phyloP scores from a whole-genome alignment of 2,888 invertebrate species.

The Lissocephala sabroskyi region DNA sequence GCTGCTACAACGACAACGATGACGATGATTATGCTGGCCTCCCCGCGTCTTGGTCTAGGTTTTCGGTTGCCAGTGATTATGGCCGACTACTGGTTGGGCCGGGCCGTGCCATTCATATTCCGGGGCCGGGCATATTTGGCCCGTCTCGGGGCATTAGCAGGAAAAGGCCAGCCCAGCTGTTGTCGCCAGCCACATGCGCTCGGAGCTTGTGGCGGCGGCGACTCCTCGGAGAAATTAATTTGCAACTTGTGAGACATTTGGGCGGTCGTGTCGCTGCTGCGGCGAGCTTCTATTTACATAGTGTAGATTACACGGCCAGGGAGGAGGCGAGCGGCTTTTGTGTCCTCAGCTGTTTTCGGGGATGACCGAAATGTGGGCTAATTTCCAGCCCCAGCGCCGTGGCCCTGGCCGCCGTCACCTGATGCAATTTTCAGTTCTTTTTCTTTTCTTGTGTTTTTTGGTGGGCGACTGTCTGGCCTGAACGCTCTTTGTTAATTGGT shows the following conservation, averaged over 20 bases:
- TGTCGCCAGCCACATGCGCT: conserved; percentile 18
- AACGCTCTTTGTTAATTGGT: conserved; percentile 67
- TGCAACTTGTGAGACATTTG: conserved; percentile 68
- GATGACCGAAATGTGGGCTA: conserved; percentile 45
- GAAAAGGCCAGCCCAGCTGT: conserved; percentile 14
- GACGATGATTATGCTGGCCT: conserved; percentile 24
- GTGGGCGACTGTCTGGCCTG: conserved; percentile 36
- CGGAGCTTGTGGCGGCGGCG: conserved; percentile 13
- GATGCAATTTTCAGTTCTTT: conserved; percentile 44
- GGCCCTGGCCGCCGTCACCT: conserved; percentile 41
- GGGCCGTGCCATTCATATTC: too few species aligned
- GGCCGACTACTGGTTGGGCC: too few species aligned
- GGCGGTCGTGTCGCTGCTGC: conserved; percentile 4
- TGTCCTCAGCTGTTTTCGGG: too few species aligned
- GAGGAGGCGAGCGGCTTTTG: too few species aligned
- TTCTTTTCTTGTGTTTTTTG: conserved; percentile 5
- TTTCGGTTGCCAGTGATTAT: conserved; percentile 26
- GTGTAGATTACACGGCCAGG: conserved; percentile 46
- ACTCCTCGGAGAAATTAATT: conserved; percentile 70
- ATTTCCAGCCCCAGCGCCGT: conserved; percentile 52
- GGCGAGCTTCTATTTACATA: conserved; percentile 56
- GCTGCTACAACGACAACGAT: conserved; percentile 12
- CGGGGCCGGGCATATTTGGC: too few species aligned
- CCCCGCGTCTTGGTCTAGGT: too few species aligned
- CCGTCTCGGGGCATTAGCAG: conserved; percentile 7